Evolutionary conservation across 2,888 invertebrate species (phyloP).

Genomic region (Agonopterix alstromeriana): DNA sequence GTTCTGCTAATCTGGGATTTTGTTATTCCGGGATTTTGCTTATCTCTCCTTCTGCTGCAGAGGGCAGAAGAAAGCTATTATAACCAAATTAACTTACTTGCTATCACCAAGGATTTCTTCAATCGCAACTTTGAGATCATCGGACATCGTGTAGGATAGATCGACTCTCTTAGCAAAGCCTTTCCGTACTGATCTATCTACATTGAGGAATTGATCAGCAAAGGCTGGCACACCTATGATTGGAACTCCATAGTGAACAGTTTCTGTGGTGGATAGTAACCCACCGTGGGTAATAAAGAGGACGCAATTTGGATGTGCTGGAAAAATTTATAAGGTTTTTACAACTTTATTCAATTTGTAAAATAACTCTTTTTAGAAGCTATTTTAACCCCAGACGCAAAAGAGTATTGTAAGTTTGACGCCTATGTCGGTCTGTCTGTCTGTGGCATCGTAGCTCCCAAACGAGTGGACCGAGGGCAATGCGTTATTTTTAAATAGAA

Average conservation of each 20-base stretch:
- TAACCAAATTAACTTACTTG: not conserved
- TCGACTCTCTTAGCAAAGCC: conserved; percentile 35
- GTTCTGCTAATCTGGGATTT: too few species aligned
- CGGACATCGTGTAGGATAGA: conserved; percentile 23
- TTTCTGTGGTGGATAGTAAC: conserved; percentile 44
- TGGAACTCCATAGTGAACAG: conserved; percentile 44
- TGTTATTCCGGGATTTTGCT: too few species aligned
- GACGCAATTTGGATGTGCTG: conserved; percentile 50
- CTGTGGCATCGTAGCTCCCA: too few species aligned
- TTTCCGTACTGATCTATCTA: conserved; percentile 29
- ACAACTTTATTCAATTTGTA: too few species aligned
- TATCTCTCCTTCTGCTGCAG: too few species aligned
- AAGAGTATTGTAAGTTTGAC: too few species aligned
- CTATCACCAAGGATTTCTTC: conserved; percentile 23
- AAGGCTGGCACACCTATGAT: conserved; percentile 49
- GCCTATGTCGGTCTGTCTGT: too few species aligned
- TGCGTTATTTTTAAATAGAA: too few species aligned
- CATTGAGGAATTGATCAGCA: conserved; percentile 47
- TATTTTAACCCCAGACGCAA: too few species aligned
- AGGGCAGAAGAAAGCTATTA: too few species aligned
- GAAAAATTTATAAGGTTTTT: conserved; percentile 8
- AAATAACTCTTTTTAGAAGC: too few species aligned
- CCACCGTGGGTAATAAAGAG: conserved; percentile 59
- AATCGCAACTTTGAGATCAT: conserved; percentile 26
- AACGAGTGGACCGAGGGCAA: too few species aligned